A percentile compares a stretch with the other conserved stretches of the same genome.
phyloP scores from a whole-genome alignment of 2,113 vertebrate genomes.

The Micronycteris hirsuta region DNA sequence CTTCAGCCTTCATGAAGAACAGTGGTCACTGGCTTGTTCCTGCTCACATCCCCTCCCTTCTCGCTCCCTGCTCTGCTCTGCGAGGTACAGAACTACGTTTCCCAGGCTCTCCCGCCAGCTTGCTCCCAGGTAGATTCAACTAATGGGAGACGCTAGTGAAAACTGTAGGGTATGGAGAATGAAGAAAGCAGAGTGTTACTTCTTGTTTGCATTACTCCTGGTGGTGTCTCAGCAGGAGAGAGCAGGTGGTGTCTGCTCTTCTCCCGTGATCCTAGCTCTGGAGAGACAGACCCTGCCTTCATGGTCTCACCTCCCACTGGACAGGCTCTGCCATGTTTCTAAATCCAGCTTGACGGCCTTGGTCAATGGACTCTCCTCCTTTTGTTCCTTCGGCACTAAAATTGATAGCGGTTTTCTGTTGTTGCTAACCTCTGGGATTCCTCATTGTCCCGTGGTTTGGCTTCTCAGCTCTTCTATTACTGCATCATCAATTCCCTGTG shows the following conservation, averaged over 20 bases:
- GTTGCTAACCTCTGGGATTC: not conserved
- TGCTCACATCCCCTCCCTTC: not conserved
- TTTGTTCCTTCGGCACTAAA: not conserved
- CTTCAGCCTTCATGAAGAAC: not conserved
- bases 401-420: not conserved
- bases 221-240: not conserved
- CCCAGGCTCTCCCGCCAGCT: not conserved
- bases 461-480: not conserved
- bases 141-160: not conserved
- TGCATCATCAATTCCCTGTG: not conserved
- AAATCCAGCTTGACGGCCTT: not conserved
- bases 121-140: not conserved
- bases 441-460: not conserved
- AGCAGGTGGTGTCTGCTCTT: not conserved
- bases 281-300: not conserved
- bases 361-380: not conserved
- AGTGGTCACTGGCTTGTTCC: not conserved
- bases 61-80: not conserved
- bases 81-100: not conserved
- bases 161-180: not conserved
- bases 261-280: not conserved
- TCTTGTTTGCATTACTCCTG: not conserved
- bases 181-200: not conserved
- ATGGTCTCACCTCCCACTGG: not conserved
- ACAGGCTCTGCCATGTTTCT: not conserved